Conservation (phyloP, 2,797 vertebrate species). For the Ispidina lecontei region DNA sequence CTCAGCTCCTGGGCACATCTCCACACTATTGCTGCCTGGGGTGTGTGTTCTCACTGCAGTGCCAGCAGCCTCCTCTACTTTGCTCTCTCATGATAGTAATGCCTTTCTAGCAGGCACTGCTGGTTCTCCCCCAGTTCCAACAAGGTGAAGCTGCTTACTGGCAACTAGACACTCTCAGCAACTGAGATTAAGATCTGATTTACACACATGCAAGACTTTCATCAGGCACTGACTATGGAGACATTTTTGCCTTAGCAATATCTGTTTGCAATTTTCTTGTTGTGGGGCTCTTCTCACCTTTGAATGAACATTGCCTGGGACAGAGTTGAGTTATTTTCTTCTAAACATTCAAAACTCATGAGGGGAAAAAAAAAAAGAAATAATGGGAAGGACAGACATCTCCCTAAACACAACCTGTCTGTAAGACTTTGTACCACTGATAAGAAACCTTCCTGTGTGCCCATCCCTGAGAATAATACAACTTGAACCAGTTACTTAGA, state of each 20-base stretch:
- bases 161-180: not conserved
- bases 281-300: not conserved
- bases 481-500: not conserved
- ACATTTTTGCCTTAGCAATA: not conserved
- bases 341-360: not conserved
- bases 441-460: not conserved
- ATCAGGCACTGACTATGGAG: not conserved
- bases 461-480: not conserved
- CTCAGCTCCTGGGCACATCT: not conserved
- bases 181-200: not conserved
- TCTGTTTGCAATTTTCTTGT: not conserved
- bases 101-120: not conserved
- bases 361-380: not conserved
- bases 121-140: not conserved
- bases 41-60: rapidly evolving
- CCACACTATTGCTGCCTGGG: not conserved
- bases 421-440: not conserved
- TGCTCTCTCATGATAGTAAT: not conserved
- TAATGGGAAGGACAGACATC: not conserved
- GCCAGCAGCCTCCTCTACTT: not conserved
- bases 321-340: not conserved
- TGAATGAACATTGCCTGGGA: not conserved
- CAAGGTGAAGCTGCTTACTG: not conserved
- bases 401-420: not conserved
- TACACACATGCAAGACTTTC: not conserved